Conservation (phyloP, 2,797 vertebrate species). For the Dicrostonyx torquatus region DNA sequence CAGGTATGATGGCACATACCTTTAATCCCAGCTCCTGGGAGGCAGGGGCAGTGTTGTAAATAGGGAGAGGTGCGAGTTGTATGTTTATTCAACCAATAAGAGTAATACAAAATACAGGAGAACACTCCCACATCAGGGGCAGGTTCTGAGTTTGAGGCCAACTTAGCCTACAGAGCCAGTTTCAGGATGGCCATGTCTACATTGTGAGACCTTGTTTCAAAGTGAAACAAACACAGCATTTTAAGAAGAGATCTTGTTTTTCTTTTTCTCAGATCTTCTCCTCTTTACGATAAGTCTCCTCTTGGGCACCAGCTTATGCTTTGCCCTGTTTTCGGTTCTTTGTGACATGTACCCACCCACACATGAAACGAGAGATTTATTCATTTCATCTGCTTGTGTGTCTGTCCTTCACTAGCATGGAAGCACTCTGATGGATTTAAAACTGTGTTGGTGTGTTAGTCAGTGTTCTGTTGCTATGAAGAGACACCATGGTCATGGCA, state of each 20-base stretch:
- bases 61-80: no score
- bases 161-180: neutral
- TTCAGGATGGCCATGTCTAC: neutral
- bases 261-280: neutral
- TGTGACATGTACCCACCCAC: neutral
- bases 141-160: neutral
- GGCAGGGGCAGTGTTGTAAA: no score
- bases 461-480: neutral
- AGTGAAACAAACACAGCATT: neutral
- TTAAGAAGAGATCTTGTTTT: neutral
- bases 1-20: no score
- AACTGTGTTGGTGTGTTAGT: neutral
- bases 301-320: neutral
- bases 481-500: neutral
- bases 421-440: neutral
- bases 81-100: no score
- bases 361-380: neutral
- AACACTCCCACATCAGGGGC: no score
- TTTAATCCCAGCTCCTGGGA: no score
- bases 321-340: conserved; percentile 2
- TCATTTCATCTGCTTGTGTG: neutral
- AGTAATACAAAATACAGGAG: no score
- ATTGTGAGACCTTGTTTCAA: neutral
- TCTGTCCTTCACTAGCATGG: neutral
- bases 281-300: conserved; percentile 3